Base-by-base conservation (phyloP, 2,888 invertebrate species). In the Sarcophaga variegata region DNA sequence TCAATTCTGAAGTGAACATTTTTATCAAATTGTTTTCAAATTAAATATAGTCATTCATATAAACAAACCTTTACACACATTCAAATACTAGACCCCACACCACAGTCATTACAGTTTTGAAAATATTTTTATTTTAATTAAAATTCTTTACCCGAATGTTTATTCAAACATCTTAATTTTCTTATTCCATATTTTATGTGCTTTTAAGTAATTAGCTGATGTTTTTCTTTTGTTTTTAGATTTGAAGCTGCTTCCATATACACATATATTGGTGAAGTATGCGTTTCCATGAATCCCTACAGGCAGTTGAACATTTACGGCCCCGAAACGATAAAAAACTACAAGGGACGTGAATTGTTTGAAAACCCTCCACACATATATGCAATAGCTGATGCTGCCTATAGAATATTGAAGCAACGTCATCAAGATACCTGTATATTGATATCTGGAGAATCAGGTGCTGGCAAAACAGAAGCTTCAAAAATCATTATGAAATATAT, bases 401-500 rank as follows among this genome's bases (percentile, higher is more conserved):
- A 99, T 93, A 96, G 97, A 93, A 97, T 97, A 85, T 97, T 99
- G 95, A 96, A 98, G 92, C 97, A 99, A 92, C 95, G 96, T 93
- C 96, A 97, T 71, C 95, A 96, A 90, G 99, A 99, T 94, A 98
- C 99, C 6, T 99, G 99, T 93, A 99, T 99, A 89, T 97, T 99
- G 62, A 99, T 99, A 92, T 97, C 97, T n/a, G 97, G 98, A 0
- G 99, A 99, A 94, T 99, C 98, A 1, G 99, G 99, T 2, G 96
- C 99, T 27, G 99, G 99, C 59, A 99, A 99, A 94, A 99, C 99
- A 8, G 99, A 99, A 93, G 99, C 99, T 0, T 99, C 99, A 84
- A 99, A 99, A 94, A 99, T 99, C 92, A 99, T 99, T 89, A 99
- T 99, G 99, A 97, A 98, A 92, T 97, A 97, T 92, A 98, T 99